A percentile compares a stretch with the other conserved stretches of the same genome.
These are phyloP conservation scores for Tragelaphus scriptus DNA, from an alignment of 2,113 vertebrate genomes.

Conservation along the genomic window DNA sequence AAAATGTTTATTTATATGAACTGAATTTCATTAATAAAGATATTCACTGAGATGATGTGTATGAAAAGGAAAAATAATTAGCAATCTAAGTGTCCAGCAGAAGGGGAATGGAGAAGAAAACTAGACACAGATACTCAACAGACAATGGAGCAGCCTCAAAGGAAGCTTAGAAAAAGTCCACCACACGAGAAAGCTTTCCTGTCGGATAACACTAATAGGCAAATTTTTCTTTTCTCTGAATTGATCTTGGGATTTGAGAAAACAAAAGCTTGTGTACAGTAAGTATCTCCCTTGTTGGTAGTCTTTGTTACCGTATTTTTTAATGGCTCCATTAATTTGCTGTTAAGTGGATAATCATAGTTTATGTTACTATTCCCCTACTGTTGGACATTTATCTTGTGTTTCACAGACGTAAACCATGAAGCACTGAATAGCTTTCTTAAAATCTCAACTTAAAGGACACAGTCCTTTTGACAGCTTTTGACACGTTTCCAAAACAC, in stretches of 20 bases:
- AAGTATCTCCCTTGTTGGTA: background rate
- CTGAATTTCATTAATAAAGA: background rate
- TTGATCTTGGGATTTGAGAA: background rate
- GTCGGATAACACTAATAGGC: background rate
- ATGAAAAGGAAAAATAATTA: background rate
- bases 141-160: background rate
- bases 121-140: background rate
- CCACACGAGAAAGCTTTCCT: background rate
- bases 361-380: background rate
- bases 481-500: background rate
- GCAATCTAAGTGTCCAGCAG: background rate
- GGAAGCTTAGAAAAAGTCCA: background rate
- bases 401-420: background rate
- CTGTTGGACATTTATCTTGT: background rate
- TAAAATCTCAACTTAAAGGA: background rate
- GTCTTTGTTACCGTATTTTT: background rate
- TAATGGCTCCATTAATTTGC: background rate
- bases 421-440: background rate
- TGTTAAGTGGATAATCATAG: background rate
- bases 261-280: background rate
- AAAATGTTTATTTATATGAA: background rate
- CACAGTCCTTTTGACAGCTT: background rate
- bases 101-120: background rate
- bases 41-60: background rate
- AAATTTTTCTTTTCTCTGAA: background rate